Evolutionary conservation across 2,888 invertebrate species (phyloP).

Genomic region (Cheilosia urbana): DNA sequence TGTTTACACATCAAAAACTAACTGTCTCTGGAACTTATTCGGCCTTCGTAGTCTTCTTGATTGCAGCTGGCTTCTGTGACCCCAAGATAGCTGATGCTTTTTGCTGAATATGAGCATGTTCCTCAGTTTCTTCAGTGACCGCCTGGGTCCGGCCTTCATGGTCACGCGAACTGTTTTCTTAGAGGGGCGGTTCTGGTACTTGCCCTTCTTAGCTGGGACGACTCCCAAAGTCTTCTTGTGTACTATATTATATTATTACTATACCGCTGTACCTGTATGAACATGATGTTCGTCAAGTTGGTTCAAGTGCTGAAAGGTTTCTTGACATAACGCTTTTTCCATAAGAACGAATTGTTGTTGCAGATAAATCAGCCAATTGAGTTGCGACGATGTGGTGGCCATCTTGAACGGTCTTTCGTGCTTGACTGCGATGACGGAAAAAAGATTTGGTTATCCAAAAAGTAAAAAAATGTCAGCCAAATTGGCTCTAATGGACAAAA

Average conservation of each 20-base stretch:
- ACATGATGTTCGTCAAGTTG: conserved; percentile 94
- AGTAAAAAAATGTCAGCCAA: no score
- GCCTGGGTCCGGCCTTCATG: conserved; percentile 94
- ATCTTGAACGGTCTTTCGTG: conserved; percentile 81
- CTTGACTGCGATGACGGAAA: no score
- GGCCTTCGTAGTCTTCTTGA: conserved; percentile 92
- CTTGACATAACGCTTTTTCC: conserved; percentile 83
- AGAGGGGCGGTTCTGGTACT: conserved; percentile 89
- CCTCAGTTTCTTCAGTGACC: conserved; percentile 93
- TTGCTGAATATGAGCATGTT: conserved; percentile 91
- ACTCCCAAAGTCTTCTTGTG: conserved; percentile 96
- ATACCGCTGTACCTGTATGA: conserved; percentile 97
- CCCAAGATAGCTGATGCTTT: conserved; percentile 95
- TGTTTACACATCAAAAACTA: no score
- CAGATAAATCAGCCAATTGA: conserved; percentile 84
- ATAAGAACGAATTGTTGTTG: conserved; percentile 83
- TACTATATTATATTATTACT: no score
- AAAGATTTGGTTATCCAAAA: no score
- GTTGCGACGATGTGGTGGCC: conserved; percentile 83
- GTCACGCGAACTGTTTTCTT: conserved; percentile 90
- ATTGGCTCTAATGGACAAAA: no score
- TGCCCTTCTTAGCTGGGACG: conserved; percentile 92
- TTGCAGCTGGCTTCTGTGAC: conserved; percentile 94
- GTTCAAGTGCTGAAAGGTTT: conserved; percentile 86
- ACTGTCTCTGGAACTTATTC: conserved; percentile 86